A percentile compares a stretch with the other conserved stretches of the same genome.
These are phyloP conservation scores for Bombus consobrinus DNA, from an alignment of 1,140 invertebrate genomes.

Conservation along the genomic window DNA sequence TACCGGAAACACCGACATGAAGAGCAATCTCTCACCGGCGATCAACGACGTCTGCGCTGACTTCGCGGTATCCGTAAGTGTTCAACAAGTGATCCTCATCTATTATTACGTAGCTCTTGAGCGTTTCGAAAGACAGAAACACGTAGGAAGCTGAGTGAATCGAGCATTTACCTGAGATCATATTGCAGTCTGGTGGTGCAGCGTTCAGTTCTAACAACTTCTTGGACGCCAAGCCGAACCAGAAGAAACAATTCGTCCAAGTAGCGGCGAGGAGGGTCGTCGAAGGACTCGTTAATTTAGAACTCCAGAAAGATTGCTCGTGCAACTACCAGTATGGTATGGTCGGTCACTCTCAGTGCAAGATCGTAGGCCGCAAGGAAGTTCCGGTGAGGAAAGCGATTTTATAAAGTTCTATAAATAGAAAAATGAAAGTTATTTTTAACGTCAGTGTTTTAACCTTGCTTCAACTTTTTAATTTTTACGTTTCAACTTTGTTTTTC, in stretches of 20 bases:
- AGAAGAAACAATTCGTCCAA: slow-evolving; percentile 84
- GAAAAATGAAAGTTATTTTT: not conserved
- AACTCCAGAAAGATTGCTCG: slow-evolving; percentile 82
- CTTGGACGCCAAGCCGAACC: slow-evolving; percentile 81
- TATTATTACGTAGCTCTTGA: not conserved
- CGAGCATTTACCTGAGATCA: slow-evolving; percentile 8
- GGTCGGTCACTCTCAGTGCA: slow-evolving; percentile 76
- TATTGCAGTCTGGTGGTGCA: slow-evolving; percentile 83
- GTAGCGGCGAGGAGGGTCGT: slow-evolving; percentile 81
- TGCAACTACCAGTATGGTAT: slow-evolving; percentile 79
- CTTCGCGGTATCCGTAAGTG: slow-evolving; percentile 81
- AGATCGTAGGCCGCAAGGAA: slow-evolving; percentile 79
- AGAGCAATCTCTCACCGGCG: slow-evolving; percentile 81
- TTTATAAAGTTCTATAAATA: not conserved
- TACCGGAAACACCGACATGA: slow-evolving; percentile 80
- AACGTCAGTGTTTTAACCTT: no score
- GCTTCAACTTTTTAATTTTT: not conserved
- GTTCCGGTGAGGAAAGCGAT: slow-evolving; percentile 54
- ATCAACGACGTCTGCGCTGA: slow-evolving; percentile 84
- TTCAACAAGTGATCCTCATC: slow-evolving; percentile 8
- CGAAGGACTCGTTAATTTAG: slow-evolving; percentile 78
- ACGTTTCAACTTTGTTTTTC: no score
- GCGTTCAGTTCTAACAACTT: slow-evolving; percentile 84
- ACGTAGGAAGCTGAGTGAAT: not conserved
- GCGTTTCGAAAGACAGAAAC: not conserved